phyloP scores from a whole-genome alignment of 2,113 vertebrate species.

The Vidua macroura region DNA sequence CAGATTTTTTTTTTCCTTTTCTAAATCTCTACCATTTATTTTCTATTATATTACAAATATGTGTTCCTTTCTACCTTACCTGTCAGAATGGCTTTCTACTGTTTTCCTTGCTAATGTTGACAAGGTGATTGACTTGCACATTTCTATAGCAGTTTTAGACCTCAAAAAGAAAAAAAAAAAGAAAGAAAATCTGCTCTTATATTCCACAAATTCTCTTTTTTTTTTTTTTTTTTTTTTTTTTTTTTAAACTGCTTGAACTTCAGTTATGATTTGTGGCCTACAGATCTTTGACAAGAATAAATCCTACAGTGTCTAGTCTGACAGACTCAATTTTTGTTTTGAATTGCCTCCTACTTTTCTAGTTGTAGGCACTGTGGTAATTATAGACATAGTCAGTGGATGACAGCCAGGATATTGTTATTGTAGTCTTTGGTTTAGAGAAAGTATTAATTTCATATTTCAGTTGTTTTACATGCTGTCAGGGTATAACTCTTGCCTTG shows the following conservation, averaged over 20 bases:
- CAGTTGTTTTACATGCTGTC: slow-evolving; percentile 36
- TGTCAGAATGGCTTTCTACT: slow-evolving; percentile 27
- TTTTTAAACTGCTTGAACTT: slow-evolving; percentile 3
- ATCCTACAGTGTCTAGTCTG: not conserved
- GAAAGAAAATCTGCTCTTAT: not conserved
- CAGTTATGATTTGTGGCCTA: not conserved
- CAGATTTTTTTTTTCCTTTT: not conserved
- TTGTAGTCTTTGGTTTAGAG: slow-evolving; percentile 34
- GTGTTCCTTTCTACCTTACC: not conserved
- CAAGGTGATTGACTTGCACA: slow-evolving; percentile 47
- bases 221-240: not conserved
- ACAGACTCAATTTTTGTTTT: slow-evolving; percentile 48
- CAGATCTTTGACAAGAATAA: slow-evolving; percentile 22
- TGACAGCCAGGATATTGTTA: not conserved
- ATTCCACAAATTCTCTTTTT: not conserved
- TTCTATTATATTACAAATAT: slow-evolving; percentile 13
- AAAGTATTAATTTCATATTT: slow-evolving; percentile 51
- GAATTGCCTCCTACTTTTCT: slow-evolving; percentile 51
- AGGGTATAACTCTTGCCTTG: slow-evolving; percentile 13
- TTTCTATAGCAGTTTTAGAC: slow-evolving; percentile 1
- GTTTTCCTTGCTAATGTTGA: slow-evolving; percentile 37
- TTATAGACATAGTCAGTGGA: slow-evolving; percentile 3
- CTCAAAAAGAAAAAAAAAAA: not conserved
- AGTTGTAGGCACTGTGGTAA: slow-evolving; percentile 7
- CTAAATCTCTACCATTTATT: not conserved